phyloP scores from a whole-genome alignment of 2,113 vertebrate genomes.

The Rhynchomys soricoides region DNA sequence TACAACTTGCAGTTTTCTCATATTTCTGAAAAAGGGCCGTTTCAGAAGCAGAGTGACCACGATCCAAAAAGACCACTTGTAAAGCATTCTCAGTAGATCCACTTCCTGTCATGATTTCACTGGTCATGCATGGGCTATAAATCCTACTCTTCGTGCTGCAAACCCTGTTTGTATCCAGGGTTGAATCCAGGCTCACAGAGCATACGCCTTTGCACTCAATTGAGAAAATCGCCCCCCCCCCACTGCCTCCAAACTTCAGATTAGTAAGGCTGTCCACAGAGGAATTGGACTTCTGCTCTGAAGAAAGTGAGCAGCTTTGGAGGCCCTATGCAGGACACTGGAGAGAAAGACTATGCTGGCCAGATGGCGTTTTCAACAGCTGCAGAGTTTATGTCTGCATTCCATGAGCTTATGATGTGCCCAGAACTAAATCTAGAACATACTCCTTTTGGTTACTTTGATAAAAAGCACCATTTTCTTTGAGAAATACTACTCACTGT shows the following conservation, averaged over 20 bases:
- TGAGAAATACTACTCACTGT: background rate
- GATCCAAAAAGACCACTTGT: background rate
- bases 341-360: background rate
- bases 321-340: rapidly evolving
- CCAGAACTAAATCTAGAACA: background rate
- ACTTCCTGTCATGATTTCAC: constrained; percentile 30
- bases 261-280: background rate
- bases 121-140: background rate
- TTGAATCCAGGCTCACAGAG: background rate
- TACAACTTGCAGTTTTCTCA: background rate
- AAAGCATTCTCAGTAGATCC: constrained; percentile 39
- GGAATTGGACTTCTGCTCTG: background rate
- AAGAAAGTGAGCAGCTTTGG: background rate
- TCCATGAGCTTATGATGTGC: background rate
- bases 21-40: background rate
- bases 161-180: no score
- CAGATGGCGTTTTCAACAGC: background rate
- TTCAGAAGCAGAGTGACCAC: constrained; percentile 9
- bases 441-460: background rate
- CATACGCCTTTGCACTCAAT: background rate
- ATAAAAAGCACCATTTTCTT: background rate
- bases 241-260: background rate
- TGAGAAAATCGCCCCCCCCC: background rate
- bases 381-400: no score
- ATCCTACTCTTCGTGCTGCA: constrained; percentile 2